These are phyloP conservation scores for Meloidogyne floridensis DNA, from an alignment of 1,140 invertebrate species.

Conservation along the genomic window DNA sequence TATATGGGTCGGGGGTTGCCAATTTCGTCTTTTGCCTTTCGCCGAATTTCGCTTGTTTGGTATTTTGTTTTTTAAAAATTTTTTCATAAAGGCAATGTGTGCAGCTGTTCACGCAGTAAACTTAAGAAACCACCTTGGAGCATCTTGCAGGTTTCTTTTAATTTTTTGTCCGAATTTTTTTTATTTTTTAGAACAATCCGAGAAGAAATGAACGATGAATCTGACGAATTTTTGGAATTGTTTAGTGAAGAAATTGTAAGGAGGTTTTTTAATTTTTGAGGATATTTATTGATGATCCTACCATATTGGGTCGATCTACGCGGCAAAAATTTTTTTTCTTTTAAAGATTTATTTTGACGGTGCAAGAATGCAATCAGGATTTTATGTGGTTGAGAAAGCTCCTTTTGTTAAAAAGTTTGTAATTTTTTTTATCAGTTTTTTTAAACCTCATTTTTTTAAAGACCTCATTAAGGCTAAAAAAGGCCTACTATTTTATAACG, in stretches of 20 bases:
- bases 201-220: constrained; percentile 94
- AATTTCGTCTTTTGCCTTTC: no score
- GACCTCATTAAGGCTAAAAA: no score
- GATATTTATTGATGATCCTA: no score
- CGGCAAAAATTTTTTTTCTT: neutral
- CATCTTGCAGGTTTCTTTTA: constrained; percentile 67
- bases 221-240: constrained; percentile 87
- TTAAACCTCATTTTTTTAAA: neutral
- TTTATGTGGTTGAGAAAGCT: constrained; percentile 93
- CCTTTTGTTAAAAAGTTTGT: constrained; percentile 46
- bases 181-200: constrained; percentile 87
- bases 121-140: constrained; percentile 89
- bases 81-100: constrained; percentile 76
- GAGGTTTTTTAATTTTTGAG: neutral
- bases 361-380: constrained; percentile 90
- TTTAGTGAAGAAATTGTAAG: constrained; percentile 84
- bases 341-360: constrained; percentile 69
- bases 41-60: no score
- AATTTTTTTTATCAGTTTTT: constrained; percentile 9
- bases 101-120: constrained; percentile 99
- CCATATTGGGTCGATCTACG: no score
- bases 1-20: no score
- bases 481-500: no score
- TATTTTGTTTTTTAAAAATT: neutral
- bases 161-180: no score